Base-by-base conservation (phyloP, 2,888 invertebrate genomes). In the Rhagium mordax region DNA sequence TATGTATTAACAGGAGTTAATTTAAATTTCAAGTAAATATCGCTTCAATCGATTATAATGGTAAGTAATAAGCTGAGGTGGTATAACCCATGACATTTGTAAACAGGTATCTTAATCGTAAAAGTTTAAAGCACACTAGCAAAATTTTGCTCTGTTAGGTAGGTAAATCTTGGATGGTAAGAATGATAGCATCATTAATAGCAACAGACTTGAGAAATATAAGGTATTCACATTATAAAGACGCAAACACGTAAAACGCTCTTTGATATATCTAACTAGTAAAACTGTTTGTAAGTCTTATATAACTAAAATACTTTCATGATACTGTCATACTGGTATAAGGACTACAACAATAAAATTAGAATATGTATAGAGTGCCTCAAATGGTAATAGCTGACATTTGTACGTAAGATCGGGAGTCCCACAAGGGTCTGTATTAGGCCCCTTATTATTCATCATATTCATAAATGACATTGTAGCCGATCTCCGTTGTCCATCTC, bases 31-130 rank as follows among this genome's bases (percentile, higher is more conserved):
- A 24, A 24, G 10, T 0, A n/a, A 1, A 24, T 21, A 55, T 24
- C 24, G 27, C 20, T 7, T 24, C n/a, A 55, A n/a, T 20, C 41
- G n/a, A n/a, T n/a, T 13, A 21, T 24, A 5, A 24, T n/a, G 24
- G 20, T n/a, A 15, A 55, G 24, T 24, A 55, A 55, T 55, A 55
- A 51, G 20, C 8, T 7, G 18, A 62, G 13, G 41, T 41, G 41
- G 62, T 27, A 48, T 24, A 64, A 64, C 62, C 62, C 48, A 41
- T 64, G 62, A 64, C 62, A 64, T 64, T 64, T 64, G 4, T 21
- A 48, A 64, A 64, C 62, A 64, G 62, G 62, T 64, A 64, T 64
- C 16, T 41, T n/a, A n/a, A 41, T n/a, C n/a, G 61, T 61, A 61
- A 61, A 61, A 61, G 61, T 61, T 41, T 18, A n/a, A 61, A 27